Conservation (phyloP, 2,113 vertebrate genomes). For the Tyrannus savana region DNA sequence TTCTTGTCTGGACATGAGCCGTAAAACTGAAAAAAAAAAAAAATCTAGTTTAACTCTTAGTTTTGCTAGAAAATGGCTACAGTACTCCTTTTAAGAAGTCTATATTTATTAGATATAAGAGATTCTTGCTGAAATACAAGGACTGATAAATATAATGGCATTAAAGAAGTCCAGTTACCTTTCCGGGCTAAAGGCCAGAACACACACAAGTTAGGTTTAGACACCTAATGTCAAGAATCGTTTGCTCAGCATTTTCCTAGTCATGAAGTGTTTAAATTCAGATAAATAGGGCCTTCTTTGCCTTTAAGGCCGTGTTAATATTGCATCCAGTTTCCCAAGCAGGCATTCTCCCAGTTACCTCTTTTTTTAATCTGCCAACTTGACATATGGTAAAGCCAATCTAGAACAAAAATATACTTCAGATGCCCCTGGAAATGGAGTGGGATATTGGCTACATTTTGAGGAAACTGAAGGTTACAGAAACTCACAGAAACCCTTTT, state of each 20-base stretch:
- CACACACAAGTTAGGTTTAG: constrained; percentile 4
- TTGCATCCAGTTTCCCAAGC: constrained; percentile 25
- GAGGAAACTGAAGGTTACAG: not conserved
- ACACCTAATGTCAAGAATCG: not conserved
- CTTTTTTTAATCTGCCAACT: not conserved
- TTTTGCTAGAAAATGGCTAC: not conserved
- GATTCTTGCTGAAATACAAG: not conserved
- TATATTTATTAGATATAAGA: constrained; percentile 2
- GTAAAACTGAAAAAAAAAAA: not conserved
- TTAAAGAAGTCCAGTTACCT: constrained; percentile 53
- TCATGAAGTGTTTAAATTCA: not conserved
- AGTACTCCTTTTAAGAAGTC: not conserved
- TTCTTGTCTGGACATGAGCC: not conserved
- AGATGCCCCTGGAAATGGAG: not conserved
- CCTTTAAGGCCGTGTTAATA: not conserved
- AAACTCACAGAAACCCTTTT: not conserved
- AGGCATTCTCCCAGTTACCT: not conserved
- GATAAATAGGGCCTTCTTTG: not conserved
- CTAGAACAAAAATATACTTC: constrained; percentile 4
- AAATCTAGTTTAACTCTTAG: not conserved
- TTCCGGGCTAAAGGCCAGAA: constrained; percentile 9
- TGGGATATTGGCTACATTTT: not conserved
- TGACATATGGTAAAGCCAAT: not conserved
- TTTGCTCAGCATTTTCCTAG: constrained; percentile 43
- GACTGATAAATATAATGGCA: constrained; percentile 32